A percentile compares a stretch with the other conserved stretches of the same genome.
phyloP scores from a whole-genome alignment of 2,797 vertebrate species.

The Arnoldichthys spilopterus region DNA sequence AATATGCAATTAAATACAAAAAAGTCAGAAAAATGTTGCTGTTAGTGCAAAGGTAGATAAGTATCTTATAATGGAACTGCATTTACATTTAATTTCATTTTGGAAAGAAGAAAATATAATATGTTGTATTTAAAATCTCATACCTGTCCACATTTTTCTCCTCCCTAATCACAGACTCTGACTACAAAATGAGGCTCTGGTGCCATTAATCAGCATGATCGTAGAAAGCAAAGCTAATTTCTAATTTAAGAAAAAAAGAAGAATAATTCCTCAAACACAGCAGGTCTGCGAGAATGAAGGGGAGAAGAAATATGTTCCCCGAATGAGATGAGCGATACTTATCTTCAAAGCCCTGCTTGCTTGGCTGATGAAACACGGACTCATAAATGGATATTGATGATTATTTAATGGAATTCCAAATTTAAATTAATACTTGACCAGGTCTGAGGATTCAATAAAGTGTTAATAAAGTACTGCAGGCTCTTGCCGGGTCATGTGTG shows the following conservation, averaged over 20 bases:
- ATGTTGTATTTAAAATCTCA: background rate
- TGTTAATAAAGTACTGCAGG: conserved; percentile 7
- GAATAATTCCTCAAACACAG: conserved; percentile 1
- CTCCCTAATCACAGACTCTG: background rate
- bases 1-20: background rate
- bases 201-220: background rate
- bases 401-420: conserved; percentile 40
- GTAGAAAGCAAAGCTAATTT: background rate
- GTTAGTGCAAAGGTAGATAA: background rate
- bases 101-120: background rate
- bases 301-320: conserved; percentile 6
- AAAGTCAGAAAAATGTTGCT: too few species aligned
- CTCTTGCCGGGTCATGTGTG: background rate
- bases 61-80: background rate
- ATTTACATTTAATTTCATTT: background rate
- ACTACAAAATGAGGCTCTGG: background rate
- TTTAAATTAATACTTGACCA: conserved; percentile 27
- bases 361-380: background rate
- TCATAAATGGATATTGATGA: conserved; percentile 30
- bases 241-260: background rate
- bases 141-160: background rate
- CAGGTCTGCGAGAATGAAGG: background rate
- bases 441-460: conserved; percentile 12
- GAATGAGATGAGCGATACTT: conserved; percentile 18
- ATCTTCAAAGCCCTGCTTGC: conserved; percentile 10